These are phyloP conservation scores for Amiota mariae DNA, from an alignment of 2,888 invertebrate species.

Conservation along the genomic window DNA sequence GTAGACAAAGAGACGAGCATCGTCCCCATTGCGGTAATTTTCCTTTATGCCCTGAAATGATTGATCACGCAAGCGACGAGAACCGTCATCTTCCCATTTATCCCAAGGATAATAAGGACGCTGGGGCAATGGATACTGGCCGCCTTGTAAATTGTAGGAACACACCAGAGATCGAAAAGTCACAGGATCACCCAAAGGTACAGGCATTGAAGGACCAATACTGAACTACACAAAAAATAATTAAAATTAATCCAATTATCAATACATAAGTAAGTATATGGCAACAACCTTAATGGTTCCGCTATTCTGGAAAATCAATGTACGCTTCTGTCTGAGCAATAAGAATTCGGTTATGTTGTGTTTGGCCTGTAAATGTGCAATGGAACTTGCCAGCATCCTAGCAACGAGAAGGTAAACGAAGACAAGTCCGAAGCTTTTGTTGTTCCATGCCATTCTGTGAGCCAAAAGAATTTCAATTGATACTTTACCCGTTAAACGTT, in stretches of 20 bases:
- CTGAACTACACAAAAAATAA: background rate
- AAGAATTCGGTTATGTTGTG: slow-evolving; percentile 18
- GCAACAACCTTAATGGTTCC: slow-evolving; percentile 1
- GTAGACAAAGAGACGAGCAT: slow-evolving; percentile 34
- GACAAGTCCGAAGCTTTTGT: background rate
- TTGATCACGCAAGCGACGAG: slow-evolving; percentile 43
- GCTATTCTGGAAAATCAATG: slow-evolving; percentile 11
- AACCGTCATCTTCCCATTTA: slow-evolving; percentile 57
- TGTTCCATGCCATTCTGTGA: too few relatives aligned
- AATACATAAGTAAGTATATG: background rate
- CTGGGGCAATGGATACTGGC: slow-evolving; percentile 54
- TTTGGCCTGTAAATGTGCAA: background rate
- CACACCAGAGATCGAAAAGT: slow-evolving; percentile 58
- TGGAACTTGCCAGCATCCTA: background rate
- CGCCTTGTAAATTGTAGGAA: slow-evolving; percentile 54
- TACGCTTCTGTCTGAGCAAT: slow-evolving; percentile 14
- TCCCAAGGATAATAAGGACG: slow-evolving; percentile 56
- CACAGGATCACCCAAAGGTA: slow-evolving; percentile 55
- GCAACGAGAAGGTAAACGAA: slow-evolving; percentile 22
- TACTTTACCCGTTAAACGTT: too few relatives aligned
- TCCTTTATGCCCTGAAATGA: background rate
- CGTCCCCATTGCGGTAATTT: slow-evolving; percentile 25
- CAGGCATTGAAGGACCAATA: slow-evolving; percentile 52
- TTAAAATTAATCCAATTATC: background rate
- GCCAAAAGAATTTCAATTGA: too few relatives aligned